A percentile compares a stretch with the other conserved stretches of the same genome.
Evolutionary conservation across 2,888 invertebrate genomes (phyloP).

Genomic region (Melinaea menophilus): DNA sequence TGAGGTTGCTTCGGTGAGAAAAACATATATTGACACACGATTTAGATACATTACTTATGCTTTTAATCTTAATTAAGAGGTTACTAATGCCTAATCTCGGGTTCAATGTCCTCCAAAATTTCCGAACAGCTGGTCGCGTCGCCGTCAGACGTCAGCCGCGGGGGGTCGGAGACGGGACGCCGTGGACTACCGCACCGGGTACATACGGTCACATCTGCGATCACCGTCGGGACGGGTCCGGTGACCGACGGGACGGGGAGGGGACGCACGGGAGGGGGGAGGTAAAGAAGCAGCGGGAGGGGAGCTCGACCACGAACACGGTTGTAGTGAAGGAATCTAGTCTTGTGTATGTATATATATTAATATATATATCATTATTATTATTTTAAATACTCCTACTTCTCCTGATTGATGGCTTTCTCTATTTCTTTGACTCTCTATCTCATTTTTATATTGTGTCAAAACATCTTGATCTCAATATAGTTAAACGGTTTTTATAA

Average conservation of each 20-base stretch:
- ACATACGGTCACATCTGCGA: conserved; percentile 93
- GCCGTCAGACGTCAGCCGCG: conserved; percentile 77
- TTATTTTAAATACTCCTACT: too few relatives aligned
- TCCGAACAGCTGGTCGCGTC: neutral
- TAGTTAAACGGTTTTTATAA: too few relatives aligned
- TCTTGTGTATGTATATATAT: too few relatives aligned
- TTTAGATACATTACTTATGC: too few relatives aligned
- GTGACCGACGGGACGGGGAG: conserved; percentile 79
- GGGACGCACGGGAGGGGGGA: neutral
- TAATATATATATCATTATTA: too few relatives aligned
- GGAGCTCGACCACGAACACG: neutral
- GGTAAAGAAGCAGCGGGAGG: neutral
- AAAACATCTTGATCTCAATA: too few relatives aligned
- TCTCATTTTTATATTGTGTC: too few relatives aligned
- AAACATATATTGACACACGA: conserved; percentile 86
- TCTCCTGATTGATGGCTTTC: too few relatives aligned
- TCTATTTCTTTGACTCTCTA: too few relatives aligned
- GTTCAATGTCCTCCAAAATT: too few relatives aligned
- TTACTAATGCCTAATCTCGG: too few relatives aligned
- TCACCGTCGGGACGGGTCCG: conserved; percentile 95
- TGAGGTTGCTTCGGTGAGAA: conserved; percentile 87
- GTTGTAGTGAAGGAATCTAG: neutral
- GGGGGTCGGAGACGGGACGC: conserved; percentile 80
- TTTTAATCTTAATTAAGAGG: too few relatives aligned
- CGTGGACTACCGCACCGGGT: conserved; percentile 89